These are phyloP conservation scores for Microcebus griseorufus DNA, from an alignment of 2,113 vertebrate species.

Conservation along the genomic window DNA sequence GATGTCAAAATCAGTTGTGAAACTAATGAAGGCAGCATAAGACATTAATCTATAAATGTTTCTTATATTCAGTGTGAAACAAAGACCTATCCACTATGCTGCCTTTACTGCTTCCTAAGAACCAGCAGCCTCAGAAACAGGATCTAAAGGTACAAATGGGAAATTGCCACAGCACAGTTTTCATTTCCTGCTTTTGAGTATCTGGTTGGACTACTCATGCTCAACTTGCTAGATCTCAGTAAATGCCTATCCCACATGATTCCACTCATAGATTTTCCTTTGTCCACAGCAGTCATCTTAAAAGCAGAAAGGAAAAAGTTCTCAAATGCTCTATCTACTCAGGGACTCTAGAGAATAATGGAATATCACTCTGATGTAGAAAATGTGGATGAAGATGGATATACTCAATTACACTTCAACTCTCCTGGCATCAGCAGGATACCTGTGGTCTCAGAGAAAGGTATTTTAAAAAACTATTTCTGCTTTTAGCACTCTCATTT, in stretches of 20 bases:
- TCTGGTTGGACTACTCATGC: not conserved
- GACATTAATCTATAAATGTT: not conserved
- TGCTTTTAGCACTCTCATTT: not conserved
- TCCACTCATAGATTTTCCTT: constrained; percentile 24
- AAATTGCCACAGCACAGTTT: not conserved
- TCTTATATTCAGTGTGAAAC: not conserved
- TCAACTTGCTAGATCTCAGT: not conserved
- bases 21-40: not conserved
- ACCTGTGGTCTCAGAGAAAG: constrained; percentile 44
- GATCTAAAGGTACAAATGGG: constrained; percentile 27
- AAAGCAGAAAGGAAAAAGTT: not conserved
- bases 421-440: not conserved
- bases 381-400: constrained; percentile 74
- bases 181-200: constrained; percentile 57
- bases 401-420: constrained; percentile 63
- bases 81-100: not conserved
- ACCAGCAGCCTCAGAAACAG: constrained; percentile 42
- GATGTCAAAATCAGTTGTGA: not conserved
- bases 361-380: not conserved
- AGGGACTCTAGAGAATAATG: not conserved
- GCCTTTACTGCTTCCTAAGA: not conserved
- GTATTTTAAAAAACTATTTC: constrained; percentile 44
- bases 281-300: not conserved
- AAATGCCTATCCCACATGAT: not conserved
- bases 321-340: not conserved